A percentile compares a stretch with the other conserved stretches of the same genome.
Conservation (phyloP, 2,888 invertebrate genomes). For the Calephelis perditalis region DNA sequence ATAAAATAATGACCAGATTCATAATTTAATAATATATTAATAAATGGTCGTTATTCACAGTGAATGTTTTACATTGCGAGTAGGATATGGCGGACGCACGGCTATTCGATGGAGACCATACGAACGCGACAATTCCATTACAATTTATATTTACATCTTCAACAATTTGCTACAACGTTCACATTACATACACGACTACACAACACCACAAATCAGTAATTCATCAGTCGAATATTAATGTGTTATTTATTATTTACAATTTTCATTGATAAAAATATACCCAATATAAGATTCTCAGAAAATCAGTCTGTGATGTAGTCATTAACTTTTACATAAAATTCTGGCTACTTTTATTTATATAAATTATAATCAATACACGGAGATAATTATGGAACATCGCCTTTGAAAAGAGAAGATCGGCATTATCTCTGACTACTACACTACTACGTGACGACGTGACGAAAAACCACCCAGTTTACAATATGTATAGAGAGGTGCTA, state of each 20-base stretch:
- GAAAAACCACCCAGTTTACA: no score
- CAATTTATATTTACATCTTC: slow-evolving; percentile 18
- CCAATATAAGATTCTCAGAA: slow-evolving; percentile 4
- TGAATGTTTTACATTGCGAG: slow-evolving; percentile 43
- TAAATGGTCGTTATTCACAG: slow-evolving; percentile 54
- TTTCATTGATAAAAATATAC: not conserved
- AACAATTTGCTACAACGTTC: slow-evolving; percentile 11
- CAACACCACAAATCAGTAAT: not conserved
- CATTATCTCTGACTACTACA: no score
- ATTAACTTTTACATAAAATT: not conserved
- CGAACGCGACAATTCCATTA: slow-evolving; percentile 26
- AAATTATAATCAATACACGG: no score
- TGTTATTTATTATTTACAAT: slow-evolving; percentile 9
- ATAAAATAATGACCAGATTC: slow-evolving; percentile 36
- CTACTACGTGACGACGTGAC: no score
- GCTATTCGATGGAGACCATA: slow-evolving; percentile 24
- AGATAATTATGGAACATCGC: no score
- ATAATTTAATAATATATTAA: slow-evolving; percentile 54
- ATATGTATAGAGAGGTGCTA: no score
- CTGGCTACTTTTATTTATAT: no score
- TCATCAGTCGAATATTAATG: slow-evolving; percentile 1
- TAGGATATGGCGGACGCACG: slow-evolving; percentile 39
- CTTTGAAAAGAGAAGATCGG: no score
- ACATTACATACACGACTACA: slow-evolving; percentile 4
- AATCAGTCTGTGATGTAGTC: not conserved